These are phyloP conservation scores for Thinocorus orbignyianus DNA, from an alignment of 2,113 vertebrate species.

Conservation along the genomic window DNA sequence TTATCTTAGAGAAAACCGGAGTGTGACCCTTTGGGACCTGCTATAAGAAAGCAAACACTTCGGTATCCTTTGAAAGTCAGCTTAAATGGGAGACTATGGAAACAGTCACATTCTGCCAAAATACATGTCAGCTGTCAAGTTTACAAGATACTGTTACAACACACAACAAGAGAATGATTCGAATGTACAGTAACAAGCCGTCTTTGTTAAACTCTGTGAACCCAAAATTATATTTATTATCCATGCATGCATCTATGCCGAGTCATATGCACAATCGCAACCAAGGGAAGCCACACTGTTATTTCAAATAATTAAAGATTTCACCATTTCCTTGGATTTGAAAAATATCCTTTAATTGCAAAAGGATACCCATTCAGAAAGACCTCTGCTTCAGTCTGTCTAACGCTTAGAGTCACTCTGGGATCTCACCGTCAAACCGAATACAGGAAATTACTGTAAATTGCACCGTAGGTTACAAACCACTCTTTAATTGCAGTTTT, in stretches of 20 bases:
- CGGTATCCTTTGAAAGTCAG: conserved; percentile 47
- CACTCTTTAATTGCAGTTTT: not conserved
- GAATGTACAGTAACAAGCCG: conserved; percentile 18
- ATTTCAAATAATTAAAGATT: not conserved
- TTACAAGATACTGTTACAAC: conserved; percentile 44
- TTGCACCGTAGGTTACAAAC: not conserved
- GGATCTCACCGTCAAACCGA: not conserved
- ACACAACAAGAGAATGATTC: conserved; percentile 4
- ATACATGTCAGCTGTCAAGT: conserved; percentile 10
- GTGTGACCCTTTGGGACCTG: not conserved
- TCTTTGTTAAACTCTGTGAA: not conserved
- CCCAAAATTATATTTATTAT: not conserved
- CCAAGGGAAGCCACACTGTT: not conserved
- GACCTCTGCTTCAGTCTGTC: not conserved
- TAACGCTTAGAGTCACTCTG: not conserved
- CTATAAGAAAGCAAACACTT: conserved; percentile 43
- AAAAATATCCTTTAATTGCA: not conserved
- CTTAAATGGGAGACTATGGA: conserved; percentile 50
- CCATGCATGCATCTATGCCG: not conserved
- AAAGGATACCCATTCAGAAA: not conserved
- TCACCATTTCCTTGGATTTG: not conserved
- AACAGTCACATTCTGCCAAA: conserved; percentile 42
- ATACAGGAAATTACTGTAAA: not conserved
- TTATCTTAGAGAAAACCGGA: conserved; percentile 39
- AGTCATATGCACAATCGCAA: not conserved